Evolutionary conservation across 2,113 vertebrate species (phyloP).

Genomic region (Oenanthe oenanthe): DNA sequence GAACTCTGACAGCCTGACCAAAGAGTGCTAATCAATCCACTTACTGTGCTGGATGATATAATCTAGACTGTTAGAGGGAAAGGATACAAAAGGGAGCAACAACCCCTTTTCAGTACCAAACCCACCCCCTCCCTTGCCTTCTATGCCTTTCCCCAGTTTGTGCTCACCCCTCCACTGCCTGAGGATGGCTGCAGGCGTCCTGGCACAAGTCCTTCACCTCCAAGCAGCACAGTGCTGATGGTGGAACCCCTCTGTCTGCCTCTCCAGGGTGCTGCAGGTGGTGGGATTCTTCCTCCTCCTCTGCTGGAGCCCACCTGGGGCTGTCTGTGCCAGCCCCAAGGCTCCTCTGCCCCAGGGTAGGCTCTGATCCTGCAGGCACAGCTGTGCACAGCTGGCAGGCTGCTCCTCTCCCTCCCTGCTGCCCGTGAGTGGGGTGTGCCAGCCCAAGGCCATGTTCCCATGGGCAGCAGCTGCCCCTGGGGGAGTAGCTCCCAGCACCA

Average conservation of each 20-base stretch:
- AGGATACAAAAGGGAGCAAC: background rate
- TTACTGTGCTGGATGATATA: background rate
- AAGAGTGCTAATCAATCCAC: background rate
- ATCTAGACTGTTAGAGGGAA: background rate
- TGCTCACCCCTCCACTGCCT: background rate
- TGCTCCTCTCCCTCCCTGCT: background rate
- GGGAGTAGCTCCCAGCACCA: background rate
- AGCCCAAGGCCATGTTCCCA: background rate
- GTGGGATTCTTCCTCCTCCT: background rate
- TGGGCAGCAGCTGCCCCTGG: background rate
- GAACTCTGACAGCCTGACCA: background rate
- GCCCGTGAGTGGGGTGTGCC: accelerated
- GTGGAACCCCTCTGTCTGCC: background rate
- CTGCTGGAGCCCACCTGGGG: background rate
- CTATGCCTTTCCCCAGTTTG: background rate
- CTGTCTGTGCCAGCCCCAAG: accelerated
- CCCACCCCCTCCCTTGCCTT: background rate
- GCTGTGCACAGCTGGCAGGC: background rate
- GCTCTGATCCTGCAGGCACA: background rate
- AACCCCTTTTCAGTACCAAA: too few relatives aligned
- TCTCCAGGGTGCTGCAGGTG: background rate
- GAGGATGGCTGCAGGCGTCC: accelerated
- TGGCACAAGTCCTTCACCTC: background rate
- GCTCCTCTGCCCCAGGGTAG: background rate
- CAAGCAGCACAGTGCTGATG: too few relatives aligned